These are phyloP conservation scores for Macrosoma leucophasiata DNA, from an alignment of 2,888 invertebrate genomes.

Conservation along the genomic window DNA sequence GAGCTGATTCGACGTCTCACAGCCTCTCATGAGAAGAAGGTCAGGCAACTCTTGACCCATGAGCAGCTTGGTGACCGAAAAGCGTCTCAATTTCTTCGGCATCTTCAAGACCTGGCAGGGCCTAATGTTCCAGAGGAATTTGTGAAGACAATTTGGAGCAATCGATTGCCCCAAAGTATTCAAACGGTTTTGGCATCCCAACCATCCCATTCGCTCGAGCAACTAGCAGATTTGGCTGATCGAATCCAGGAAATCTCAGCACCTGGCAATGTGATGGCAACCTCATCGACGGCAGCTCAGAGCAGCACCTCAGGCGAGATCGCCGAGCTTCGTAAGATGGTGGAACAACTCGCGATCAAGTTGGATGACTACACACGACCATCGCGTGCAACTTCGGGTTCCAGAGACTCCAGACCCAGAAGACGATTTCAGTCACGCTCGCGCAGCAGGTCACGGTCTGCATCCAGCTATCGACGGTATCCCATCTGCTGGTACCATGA, in stretches of 20 bases:
- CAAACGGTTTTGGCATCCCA: slow-evolving; percentile 20
- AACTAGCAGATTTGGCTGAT: slow-evolving; percentile 18
- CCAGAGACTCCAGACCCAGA: neutral
- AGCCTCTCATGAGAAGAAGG: slow-evolving; percentile 6
- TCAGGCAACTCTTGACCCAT: slow-evolving; percentile 19
- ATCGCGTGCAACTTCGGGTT: neutral
- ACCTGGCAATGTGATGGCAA: slow-evolving; percentile 2
- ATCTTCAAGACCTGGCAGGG: slow-evolving; percentile 14
- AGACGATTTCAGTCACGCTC: neutral
- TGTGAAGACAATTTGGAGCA: slow-evolving; percentile 15
- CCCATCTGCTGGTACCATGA: slow-evolving; percentile 25
- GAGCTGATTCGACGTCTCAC: slow-evolving; percentile 19
- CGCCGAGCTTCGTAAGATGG: slow-evolving; percentile 3
- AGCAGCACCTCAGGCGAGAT: neutral
- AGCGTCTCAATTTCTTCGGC: slow-evolving; percentile 22
- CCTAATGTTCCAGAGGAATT: slow-evolving; percentile 15
- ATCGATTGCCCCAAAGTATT: slow-evolving; percentile 10
- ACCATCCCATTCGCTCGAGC: slow-evolving; percentile 6
- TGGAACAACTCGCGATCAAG: slow-evolving; percentile 1
- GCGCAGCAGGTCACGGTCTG: no score
- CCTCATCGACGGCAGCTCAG: neutral
- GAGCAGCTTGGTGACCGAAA: slow-evolving; percentile 24
- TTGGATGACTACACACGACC: neutral
- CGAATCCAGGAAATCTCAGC: slow-evolving; percentile 12
- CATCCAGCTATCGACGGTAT: slow-evolving; percentile 14